A percentile compares a stretch with the other conserved stretches of the same genome.
Conservation (phyloP, 1,140 invertebrate genomes). For the Melanaphis sacchari region DNA sequence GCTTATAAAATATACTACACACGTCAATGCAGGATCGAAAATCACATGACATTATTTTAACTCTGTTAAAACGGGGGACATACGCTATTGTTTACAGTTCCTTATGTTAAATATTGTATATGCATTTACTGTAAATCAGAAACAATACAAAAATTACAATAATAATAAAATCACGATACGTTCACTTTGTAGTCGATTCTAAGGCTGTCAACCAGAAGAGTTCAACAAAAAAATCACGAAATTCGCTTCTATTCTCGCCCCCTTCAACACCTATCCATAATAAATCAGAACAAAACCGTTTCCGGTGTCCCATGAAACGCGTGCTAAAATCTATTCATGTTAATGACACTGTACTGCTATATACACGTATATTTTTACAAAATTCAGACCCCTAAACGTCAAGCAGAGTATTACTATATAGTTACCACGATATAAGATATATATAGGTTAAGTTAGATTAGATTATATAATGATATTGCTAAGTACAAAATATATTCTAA, state of each 20-base stretch:
- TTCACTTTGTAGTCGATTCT: background rate
- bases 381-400: background rate
- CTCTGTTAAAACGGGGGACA: background rate
- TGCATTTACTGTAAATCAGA: background rate
- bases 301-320: background rate
- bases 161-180: slow-evolving; percentile 12
- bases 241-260: background rate
- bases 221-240: background rate
- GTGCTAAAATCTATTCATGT: background rate
- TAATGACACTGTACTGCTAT: background rate
- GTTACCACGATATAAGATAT: no score
- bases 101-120: background rate
- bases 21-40: background rate
- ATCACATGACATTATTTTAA: background rate
- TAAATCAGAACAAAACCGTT: background rate
- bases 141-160: background rate
- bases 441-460: no score
- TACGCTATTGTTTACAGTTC: slow-evolving; percentile 4
- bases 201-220: background rate
- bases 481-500: no score
- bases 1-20: background rate
- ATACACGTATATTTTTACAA: background rate
- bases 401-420: background rate
- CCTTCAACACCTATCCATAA: background rate
- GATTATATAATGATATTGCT: no score